phyloP scores from a whole-genome alignment of 2,113 vertebrate species.

The Cyanoramphus novaezelandiae region DNA sequence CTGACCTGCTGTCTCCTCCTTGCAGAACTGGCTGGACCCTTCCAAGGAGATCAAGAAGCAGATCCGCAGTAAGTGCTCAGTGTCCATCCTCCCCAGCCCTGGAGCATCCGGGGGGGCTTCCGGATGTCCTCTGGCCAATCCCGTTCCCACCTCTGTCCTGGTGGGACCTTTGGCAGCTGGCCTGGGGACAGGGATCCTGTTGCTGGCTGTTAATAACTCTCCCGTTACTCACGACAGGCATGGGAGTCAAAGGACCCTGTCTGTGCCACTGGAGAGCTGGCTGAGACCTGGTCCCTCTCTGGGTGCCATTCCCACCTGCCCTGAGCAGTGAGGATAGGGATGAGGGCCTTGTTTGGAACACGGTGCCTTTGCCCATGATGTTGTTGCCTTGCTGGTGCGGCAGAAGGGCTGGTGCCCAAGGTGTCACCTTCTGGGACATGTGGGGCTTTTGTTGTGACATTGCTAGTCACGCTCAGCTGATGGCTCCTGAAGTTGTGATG shows the following conservation, averaged over 20 bases:
- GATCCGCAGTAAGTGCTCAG: conserved; percentile 90
- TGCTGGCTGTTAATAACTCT: background rate
- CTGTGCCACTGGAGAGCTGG: background rate
- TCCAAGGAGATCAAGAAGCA: conserved; percentile 99
- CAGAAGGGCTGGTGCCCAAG: background rate
- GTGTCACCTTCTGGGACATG: background rate
- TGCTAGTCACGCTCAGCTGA: background rate
- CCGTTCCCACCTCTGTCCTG: background rate
- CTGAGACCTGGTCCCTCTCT: background rate
- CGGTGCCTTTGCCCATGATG: background rate
- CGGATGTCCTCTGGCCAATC: background rate
- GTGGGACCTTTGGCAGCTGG: background rate
- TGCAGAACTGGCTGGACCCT: conserved; percentile 94
- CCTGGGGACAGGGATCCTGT: background rate
- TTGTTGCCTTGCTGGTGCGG: background rate
- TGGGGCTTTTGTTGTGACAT: conserved; percentile 42
- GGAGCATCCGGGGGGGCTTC: background rate
- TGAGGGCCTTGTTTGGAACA: background rate
- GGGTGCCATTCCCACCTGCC: background rate
- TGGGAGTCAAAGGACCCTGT: fast-evolving
- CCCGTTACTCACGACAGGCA: fast-evolving
- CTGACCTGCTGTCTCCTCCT: conserved; percentile 49
- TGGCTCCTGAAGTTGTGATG: background rate
- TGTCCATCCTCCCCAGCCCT: background rate
- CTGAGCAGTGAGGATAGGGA: background rate